Percentiles rank a stretch among this genome's conserved stretches.
phyloP scores from a whole-genome alignment of 2,888 invertebrate genomes.

The Tachystola acroxantha region DNA sequence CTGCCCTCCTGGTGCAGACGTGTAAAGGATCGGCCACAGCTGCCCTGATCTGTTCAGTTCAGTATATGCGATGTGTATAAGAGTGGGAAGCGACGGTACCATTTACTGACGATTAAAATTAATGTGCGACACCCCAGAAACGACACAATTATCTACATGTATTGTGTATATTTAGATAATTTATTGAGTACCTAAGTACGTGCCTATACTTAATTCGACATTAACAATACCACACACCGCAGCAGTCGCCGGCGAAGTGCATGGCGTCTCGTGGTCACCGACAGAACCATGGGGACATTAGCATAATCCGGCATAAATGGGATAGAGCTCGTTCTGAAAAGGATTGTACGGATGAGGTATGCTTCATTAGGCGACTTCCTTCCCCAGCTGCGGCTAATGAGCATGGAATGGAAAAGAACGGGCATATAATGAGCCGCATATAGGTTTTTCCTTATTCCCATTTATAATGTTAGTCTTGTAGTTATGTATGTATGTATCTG shows the following conservation, averaged over 20 bases:
- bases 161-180: neutral
- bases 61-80: constrained; percentile 19
- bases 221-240: constrained; percentile 24
- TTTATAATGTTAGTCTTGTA: no score
- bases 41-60: no score
- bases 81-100: no score
- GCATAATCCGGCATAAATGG: constrained; percentile 42
- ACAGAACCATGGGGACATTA: constrained; percentile 31
- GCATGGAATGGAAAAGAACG: constrained; percentile 13
- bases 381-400: constrained; percentile 26
- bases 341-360: constrained; percentile 34
- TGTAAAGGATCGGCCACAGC: no score
- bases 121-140: no score
- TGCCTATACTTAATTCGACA: constrained; percentile 26
- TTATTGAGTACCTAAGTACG: constrained; percentile 3
- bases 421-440: neutral
- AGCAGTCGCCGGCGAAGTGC: constrained; percentile 14
- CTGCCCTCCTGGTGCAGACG: no score
- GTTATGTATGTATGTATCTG: no score
- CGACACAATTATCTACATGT: neutral
- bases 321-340: constrained; percentile 26
- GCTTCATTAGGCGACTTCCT: constrained; percentile 38
- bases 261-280: constrained; percentile 18
- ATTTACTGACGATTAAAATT: no score
- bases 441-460: no score